Evolutionary conservation across 2,113 vertebrate species (phyloP).

Genomic region (Phainopepla nitens): DNA sequence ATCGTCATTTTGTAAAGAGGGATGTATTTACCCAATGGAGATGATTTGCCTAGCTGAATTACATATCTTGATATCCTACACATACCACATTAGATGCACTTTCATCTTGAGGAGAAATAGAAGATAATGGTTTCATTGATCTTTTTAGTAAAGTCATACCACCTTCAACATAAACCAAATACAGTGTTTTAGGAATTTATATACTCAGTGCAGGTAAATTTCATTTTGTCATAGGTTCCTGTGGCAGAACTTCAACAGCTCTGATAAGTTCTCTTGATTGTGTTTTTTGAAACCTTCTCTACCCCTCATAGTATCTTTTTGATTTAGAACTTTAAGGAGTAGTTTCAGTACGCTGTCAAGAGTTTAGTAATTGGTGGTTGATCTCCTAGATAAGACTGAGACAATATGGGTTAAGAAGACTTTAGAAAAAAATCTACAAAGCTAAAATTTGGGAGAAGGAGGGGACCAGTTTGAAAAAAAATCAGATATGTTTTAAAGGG

Average conservation of each 20-base stretch:
- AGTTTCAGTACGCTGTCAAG: not conserved
- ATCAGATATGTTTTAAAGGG: not conserved
- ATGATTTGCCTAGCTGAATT: not conserved
- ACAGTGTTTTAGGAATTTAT: not conserved
- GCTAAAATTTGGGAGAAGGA: not conserved
- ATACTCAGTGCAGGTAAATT: not conserved
- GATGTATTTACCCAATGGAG: not conserved
- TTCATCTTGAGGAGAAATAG: not conserved
- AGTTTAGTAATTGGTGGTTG: not conserved
- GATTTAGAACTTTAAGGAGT: not conserved
- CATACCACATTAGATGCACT: not conserved
- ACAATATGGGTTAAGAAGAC: not conserved
- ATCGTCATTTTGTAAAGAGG: fast-evolving
- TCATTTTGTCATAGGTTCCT: not conserved
- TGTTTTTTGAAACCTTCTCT: not conserved
- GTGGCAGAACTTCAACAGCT: not conserved
- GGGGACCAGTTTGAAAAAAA: not conserved
- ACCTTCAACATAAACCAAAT: not conserved
- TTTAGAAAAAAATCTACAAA: not conserved
- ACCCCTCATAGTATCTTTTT: not conserved
- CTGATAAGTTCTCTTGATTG: not conserved
- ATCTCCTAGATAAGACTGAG: not conserved
- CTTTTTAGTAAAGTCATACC: not conserved
- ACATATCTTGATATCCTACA: not conserved
- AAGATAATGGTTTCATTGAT: not conserved